Base-by-base conservation (phyloP, 2,797 vertebrate genomes). In the Salarias fasciatus region DNA sequence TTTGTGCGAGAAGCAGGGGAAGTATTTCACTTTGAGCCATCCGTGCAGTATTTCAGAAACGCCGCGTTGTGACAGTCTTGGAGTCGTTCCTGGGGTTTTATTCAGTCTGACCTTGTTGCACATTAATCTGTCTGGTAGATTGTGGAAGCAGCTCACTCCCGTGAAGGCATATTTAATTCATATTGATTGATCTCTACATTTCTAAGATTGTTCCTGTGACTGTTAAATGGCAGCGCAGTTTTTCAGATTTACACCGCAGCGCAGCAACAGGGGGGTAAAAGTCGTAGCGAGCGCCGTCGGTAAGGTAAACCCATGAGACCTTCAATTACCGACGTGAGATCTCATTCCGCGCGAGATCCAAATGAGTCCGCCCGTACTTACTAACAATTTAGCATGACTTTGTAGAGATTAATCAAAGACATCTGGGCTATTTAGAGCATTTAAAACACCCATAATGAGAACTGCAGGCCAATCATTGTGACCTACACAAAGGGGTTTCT, bases 331-430 rank as follows among this genome's bases (percentile, higher is more conserved):
- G 61, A 74, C 63, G 69, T 48, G 50, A 74, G 35, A 59, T 77
- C 78, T 69, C 24, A 45, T 67, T 72, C 42, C 45, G 53, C 54
- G 3, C 53, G 12, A 57, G 52, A 84, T 81, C 75, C 57, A 66
- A 75, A 78, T 73, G 43, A 52, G 50, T 67, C 54, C 5, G 50
- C 63, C 63, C 71, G 63, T 66, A 69, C 65, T 65, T 65, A 75
- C 72, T 69, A 83, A 77, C 75, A 82, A 81, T 81, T 81, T 75
- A 81, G 57, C 76, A 68, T 83, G 80, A 88, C 87, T 88, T 88
- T 86, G 86, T 63, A 58, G 63, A 68, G 87, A 88, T 86, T 84
- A 88, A 82, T 86, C 82, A 85, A 85, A 87, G 84, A 79, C 84
- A 85, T 88, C 75, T 75, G 48, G 61, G 53, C 72, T 80, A 80